Percentiles rank a stretch among this genome's conserved stretches.
phyloP scores from a whole-genome alignment of 1,140 invertebrate species.

The Aradophagus sp. region DNA sequence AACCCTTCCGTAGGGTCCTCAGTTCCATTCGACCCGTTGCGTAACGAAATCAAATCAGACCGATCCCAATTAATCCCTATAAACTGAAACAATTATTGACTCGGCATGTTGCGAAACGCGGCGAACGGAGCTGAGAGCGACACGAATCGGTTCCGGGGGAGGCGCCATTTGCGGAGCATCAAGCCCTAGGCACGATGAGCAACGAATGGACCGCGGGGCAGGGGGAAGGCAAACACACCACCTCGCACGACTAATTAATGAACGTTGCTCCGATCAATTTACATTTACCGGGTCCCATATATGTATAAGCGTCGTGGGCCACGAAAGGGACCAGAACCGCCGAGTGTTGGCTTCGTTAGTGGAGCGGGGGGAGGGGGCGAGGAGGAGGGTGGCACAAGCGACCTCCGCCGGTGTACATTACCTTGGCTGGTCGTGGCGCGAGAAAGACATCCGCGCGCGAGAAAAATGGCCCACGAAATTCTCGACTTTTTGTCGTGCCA shows the following conservation, averaged over 20 bases:
- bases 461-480: constrained; percentile 47
- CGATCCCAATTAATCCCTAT: no score
- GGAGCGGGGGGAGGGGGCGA: constrained; percentile 17
- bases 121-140: constrained; percentile 28
- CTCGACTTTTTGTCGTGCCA: constrained; percentile 31
- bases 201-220: constrained; percentile 40
- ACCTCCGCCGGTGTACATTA: constrained; percentile 55
- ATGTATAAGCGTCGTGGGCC: constrained; percentile 38
- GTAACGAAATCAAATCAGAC: no score
- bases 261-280: constrained; percentile 65
- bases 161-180: constrained; percentile 44
- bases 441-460: constrained; percentile 35
- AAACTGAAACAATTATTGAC: constrained; percentile 44
- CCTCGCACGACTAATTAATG: constrained; percentile 66
- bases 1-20: no score
- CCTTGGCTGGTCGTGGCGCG: constrained; percentile 29
- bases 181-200: constrained; percentile 53
- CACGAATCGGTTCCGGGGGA: constrained; percentile 42
- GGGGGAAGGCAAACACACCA: constrained; percentile 58
- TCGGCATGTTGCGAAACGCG: constrained; percentile 26
- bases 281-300: constrained; percentile 61
- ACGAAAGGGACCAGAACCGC: constrained; percentile 29
- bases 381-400: constrained; percentile 27
- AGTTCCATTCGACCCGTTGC: no score
- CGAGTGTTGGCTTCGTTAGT: constrained; percentile 60